phyloP scores from a whole-genome alignment of 2,888 invertebrate genomes.

The Drosophila anomalata region DNA sequence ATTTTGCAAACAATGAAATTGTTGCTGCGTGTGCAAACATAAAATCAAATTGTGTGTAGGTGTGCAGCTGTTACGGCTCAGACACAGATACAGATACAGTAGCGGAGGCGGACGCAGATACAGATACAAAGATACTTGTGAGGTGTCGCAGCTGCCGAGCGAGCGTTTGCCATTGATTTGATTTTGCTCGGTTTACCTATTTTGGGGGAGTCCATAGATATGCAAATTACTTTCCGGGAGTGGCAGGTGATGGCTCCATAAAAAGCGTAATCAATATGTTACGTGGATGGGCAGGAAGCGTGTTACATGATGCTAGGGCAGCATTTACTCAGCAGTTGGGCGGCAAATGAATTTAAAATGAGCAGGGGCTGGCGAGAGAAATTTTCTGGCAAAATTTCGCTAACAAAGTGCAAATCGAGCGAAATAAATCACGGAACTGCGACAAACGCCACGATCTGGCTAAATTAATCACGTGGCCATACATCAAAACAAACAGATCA shows the following conservation, averaged over 20 bases:
- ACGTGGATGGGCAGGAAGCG: not conserved
- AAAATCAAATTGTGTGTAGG: conserved; percentile 72
- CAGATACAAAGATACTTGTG: conserved; percentile 35
- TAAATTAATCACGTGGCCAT: conserved; percentile 67
- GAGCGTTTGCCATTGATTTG: conserved; percentile 72
- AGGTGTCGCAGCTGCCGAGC: conserved; percentile 64
- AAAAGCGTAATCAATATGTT: conserved; percentile 61
- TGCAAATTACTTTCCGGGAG: conserved; percentile 56
- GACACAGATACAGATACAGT: conserved; percentile 29
- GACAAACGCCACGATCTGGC: conserved; percentile 36
- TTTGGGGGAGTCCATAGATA: conserved; percentile 54
- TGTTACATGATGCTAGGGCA: not conserved
- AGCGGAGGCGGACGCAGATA: conserved; percentile 35
- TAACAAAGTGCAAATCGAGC: conserved; percentile 67
- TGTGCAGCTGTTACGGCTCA: conserved; percentile 41
- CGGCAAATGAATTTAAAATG: conserved; percentile 25
- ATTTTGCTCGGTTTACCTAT: conserved; percentile 64
- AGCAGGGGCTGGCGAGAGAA: not conserved
- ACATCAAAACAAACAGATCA: conserved; percentile 77
- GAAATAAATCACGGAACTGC: conserved; percentile 42
- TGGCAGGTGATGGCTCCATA: conserved; percentile 71
- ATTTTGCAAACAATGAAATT: conserved; percentile 83
- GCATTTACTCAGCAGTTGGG: not conserved
- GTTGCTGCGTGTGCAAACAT: conserved; percentile 79
- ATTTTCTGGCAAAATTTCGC: conserved; percentile 13